Evolutionary conservation across 2,113 vertebrate species (phyloP), one percentile per base, ranked within the genome.

Genomic region (Sakesphorus luctuosus): DNA sequence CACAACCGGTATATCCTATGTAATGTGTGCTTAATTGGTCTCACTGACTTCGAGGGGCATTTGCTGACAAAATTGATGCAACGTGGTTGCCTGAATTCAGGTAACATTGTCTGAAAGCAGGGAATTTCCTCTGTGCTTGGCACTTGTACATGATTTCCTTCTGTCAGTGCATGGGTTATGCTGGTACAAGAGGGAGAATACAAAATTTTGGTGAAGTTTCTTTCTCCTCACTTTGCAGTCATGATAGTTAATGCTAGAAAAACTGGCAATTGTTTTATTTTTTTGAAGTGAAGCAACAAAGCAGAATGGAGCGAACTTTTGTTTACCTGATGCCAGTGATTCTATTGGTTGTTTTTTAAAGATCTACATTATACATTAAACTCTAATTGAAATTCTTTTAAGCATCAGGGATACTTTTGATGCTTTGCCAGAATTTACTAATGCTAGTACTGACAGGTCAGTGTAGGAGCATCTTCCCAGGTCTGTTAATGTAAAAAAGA

Each of bases 1-100:
- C 20, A 40, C 28, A 52, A 66, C 17, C 65, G 33, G 13, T 44
- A 2, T 5, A 6, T 69, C n/a, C 25, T 67, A 7, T 77, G 31
- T 1, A 2, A 6, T 62, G 15, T 13, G 10, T 62, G 7, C 36
- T 61, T 56, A 20, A n/a, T 15, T 78, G 21, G 26, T 83, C 18
- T 79, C 18, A 44, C 26, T 67, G 66, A 31, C n/a, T 77, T 61
- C 59, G 50, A 26, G 46, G 6, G 29, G 14, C 19, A 28, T 92
- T 78, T 82, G 35, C 61, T 19, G 31, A 58, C 9, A 35, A 44
- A 76, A 73, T 16, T 52, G 16, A 65, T 74, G 38, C 23, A 55
- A 23, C 0, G 0, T 36, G 8, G 9, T 69, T 6, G 3, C 20
- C 33, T 1, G 3, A 47, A 81, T 81, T 59, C 59, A 47, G 44